A percentile compares a stretch with the other conserved stretches of the same genome.
These are phyloP conservation scores for Sporophila hypoxantha DNA, from an alignment of 2,113 vertebrate species.

Conservation along the genomic window DNA sequence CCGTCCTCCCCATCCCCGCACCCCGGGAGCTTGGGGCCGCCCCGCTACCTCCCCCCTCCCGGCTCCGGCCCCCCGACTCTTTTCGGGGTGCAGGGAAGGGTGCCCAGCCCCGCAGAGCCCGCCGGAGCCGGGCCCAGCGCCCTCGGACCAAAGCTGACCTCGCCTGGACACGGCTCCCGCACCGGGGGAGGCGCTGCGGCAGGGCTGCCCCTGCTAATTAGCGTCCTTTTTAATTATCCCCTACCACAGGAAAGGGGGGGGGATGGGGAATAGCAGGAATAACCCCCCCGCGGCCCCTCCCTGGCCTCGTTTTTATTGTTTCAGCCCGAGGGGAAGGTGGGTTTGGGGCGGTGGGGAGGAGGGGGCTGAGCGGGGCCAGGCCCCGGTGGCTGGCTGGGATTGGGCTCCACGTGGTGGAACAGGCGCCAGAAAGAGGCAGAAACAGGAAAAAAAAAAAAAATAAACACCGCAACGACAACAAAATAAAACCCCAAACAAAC, in stretches of 20 bases:
- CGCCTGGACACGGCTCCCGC: slow-evolving; percentile 3
- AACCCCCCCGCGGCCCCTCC: not conserved
- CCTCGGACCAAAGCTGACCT: slow-evolving; percentile 66
- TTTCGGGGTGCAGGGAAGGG: not conserved
- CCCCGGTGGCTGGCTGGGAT: not conserved
- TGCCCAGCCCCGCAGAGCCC: not conserved
- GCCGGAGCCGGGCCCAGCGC: not conserved
- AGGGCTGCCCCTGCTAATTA: slow-evolving; percentile 9
- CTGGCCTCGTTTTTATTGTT: not conserved
- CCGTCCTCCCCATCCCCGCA: not conserved
- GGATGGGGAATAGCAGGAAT: not conserved
- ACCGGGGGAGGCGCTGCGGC: not conserved
- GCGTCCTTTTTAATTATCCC: slow-evolving; percentile 40
- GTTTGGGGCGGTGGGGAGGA: not conserved
- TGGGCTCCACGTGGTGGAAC: not conserved
- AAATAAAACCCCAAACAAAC: not conserved
- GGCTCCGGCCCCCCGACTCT: not conserved
- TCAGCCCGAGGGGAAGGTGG: slow-evolving; percentile 13
- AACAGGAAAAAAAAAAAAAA: not conserved
- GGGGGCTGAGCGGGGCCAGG: not conserved
- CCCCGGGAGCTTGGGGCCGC: not conserved
- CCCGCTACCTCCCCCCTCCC: not conserved
- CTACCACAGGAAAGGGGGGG: not conserved
- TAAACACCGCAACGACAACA: not conserved
- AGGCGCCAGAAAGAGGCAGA: not conserved